These are phyloP conservation scores for Dendrophyllia cribrosa DNA, from an alignment of 64 coral and sea anemone species.

Conservation along the genomic window DNA sequence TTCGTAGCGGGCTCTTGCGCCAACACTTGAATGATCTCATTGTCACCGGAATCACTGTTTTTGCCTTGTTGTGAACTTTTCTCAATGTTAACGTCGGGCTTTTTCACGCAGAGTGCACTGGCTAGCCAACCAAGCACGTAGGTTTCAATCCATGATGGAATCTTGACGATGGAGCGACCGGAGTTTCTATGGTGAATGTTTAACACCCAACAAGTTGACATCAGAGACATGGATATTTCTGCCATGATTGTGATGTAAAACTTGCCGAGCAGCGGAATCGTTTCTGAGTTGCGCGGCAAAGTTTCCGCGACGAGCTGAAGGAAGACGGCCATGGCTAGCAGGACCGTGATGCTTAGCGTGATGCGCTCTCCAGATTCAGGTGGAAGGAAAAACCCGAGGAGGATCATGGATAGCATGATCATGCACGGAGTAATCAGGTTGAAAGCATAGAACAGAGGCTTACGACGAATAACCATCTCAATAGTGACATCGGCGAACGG, in stretches of 20 bases:
- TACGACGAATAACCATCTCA: constrained; percentile 76
- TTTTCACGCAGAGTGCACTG: constrained; percentile 61
- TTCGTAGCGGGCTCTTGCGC: background rate
- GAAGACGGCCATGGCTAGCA: constrained; percentile 82
- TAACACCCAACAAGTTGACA: constrained; percentile 81
- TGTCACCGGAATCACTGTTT: background rate
- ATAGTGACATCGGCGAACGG: constrained; percentile 69
- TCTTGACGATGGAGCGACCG: constrained; percentile 56
- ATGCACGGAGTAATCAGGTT: constrained; percentile 86
- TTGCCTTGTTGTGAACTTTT: background rate
- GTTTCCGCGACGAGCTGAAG: constrained; percentile 74
- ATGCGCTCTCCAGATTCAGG: constrained; percentile 84
- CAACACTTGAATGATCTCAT: constrained; percentile 19
- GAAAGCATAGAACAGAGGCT: constrained; percentile 83
- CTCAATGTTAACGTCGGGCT: constrained; percentile 14
- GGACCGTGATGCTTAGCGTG: constrained; percentile 83
- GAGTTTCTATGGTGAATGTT: constrained; percentile 82
- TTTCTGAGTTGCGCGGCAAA: constrained; percentile 74
- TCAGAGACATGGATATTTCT: constrained; percentile 75
- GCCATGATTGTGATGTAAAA: constrained; percentile 90
- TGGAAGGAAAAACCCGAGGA: constrained; percentile 77
- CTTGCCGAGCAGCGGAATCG: constrained; percentile 75
- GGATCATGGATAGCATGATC: constrained; percentile 77
- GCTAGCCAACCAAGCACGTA: constrained; percentile 72
- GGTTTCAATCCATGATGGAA: constrained; percentile 71